These are phyloP conservation scores for Balaeniceps rex DNA, from an alignment of 2,113 vertebrate species.

Conservation along the genomic window DNA sequence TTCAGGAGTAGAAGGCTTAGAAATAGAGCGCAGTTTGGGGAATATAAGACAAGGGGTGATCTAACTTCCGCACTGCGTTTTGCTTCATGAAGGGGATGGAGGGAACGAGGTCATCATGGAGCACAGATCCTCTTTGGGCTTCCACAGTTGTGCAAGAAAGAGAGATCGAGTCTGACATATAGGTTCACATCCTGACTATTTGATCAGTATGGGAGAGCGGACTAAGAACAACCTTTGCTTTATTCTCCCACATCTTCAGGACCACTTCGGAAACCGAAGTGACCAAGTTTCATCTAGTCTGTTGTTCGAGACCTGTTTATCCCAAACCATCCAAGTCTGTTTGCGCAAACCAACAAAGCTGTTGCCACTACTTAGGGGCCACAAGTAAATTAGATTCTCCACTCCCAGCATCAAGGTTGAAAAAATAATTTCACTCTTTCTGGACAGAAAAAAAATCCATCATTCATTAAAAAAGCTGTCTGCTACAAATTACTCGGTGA, in stretches of 20 bases:
- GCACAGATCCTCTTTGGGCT: neutral
- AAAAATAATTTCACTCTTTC: neutral
- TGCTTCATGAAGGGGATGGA: neutral
- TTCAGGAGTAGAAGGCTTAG: neutral
- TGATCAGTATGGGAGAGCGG: neutral
- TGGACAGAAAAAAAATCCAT: neutral
- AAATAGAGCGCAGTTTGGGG: neutral
- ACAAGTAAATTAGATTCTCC: neutral
- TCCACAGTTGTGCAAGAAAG: neutral
- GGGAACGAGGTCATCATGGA: neutral
- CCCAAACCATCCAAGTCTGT: neutral
- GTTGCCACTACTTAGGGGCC: fast-evolving
- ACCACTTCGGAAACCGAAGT: neutral
- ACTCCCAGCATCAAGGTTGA: neutral
- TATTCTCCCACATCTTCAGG: neutral
- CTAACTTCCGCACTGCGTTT: neutral
- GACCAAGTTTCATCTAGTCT: neutral
- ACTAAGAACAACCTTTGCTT: neutral
- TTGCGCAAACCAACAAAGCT: fast-evolving
- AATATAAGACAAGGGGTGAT: neutral
- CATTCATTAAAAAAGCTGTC: neutral
- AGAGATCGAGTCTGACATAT: neutral
- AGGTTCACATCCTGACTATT: neutral
- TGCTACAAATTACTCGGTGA: neutral
- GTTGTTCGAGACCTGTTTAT: neutral